Conservation (phyloP, 53 echinoderm and acorn worm species). For the Paracentrotus lividus region DNA sequence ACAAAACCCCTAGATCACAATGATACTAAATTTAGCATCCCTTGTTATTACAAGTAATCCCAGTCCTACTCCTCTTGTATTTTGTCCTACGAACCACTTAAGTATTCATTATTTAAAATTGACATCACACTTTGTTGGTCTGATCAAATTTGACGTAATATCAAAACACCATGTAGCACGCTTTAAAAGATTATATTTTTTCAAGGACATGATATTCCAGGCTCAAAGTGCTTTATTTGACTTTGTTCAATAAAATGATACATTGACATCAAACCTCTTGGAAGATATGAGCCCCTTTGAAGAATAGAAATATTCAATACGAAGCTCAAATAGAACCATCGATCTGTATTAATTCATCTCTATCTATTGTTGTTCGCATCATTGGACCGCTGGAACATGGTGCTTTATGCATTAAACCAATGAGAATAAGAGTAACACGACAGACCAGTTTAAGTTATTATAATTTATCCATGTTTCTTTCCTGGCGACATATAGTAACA, state of each 20-base stretch:
- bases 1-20: constrained; percentile 20
- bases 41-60: constrained; percentile 49
- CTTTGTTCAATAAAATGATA: background rate
- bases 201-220: background rate
- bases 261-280: too few species aligned
- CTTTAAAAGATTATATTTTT: background rate
- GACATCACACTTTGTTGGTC: constrained; percentile 8
- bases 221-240: background rate
- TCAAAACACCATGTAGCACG: background rate
- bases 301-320: too few species aligned
- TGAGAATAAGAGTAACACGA: too few species aligned
- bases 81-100: constrained; percentile 31
- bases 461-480: too few species aligned
- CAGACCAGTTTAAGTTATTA: too few species aligned
- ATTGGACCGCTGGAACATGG: too few species aligned
- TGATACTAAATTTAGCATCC: constrained; percentile 14
- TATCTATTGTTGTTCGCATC: too few species aligned
- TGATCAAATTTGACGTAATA: constrained; percentile 20
- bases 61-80: background rate
- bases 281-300: too few species aligned
- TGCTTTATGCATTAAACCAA: too few species aligned
- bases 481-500: too few species aligned
- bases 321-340: too few species aligned
- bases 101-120: constrained; percentile 14
- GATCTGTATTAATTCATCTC: too few species aligned